These are phyloP conservation scores for Fulmarus glacialis DNA, from an alignment of 2,113 vertebrate genomes.

Conservation along the genomic window DNA sequence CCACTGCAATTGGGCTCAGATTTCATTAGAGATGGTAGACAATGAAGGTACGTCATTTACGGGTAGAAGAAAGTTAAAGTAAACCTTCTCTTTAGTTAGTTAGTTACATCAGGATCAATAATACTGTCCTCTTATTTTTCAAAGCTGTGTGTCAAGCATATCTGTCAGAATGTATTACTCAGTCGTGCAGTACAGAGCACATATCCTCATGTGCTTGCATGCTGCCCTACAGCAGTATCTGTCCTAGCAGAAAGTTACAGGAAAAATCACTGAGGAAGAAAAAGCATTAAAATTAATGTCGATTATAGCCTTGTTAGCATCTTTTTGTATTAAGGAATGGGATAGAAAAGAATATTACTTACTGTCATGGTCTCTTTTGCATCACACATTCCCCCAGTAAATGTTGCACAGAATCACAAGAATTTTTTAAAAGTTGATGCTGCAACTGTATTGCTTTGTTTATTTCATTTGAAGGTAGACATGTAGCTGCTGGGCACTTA, in stretches of 20 bases:
- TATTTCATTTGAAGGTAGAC: background rate
- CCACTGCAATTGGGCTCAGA: background rate
- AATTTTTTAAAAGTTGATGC: background rate
- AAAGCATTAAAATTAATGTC: background rate
- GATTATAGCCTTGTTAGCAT: background rate
- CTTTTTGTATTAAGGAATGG: background rate
- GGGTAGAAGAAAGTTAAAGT: background rate
- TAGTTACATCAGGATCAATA: background rate
- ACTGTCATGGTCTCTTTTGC: background rate
- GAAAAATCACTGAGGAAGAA: background rate
- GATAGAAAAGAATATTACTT: background rate
- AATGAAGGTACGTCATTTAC: background rate
- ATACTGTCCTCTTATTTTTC: background rate
- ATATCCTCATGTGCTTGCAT: background rate
- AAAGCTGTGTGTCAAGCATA: background rate
- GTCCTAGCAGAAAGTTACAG: background rate
- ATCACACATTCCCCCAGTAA: background rate
- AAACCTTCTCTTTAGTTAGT: background rate
- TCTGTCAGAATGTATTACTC: background rate
- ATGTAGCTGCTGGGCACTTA: background rate
- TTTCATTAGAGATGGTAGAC: background rate
- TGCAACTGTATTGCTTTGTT: background rate
- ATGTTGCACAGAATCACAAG: background rate
- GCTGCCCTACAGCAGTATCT: background rate
- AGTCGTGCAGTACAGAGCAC: background rate